These are phyloP conservation scores for Melanaphis sacchari DNA, from an alignment of 1,140 invertebrate genomes.

Conservation along the genomic window DNA sequence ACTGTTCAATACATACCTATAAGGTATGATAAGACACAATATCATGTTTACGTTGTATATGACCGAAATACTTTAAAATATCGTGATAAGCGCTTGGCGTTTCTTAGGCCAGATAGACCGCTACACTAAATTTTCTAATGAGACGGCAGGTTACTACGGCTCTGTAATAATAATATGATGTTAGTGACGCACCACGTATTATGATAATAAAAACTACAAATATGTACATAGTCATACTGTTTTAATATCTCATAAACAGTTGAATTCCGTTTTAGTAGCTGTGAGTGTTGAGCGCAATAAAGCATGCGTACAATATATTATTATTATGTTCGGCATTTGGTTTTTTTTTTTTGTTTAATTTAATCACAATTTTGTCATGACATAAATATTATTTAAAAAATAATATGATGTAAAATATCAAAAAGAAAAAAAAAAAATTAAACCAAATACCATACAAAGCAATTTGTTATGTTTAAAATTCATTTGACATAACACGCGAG, in stretches of 20 bases:
- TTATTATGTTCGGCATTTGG: neutral
- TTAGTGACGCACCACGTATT: neutral
- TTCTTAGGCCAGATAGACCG: neutral
- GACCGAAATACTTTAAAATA: neutral
- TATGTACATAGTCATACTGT: neutral
- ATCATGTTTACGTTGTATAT: neutral
- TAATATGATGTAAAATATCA: slow-evolving; percentile 16
- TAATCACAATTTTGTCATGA: neutral
- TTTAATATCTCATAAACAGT: neutral
- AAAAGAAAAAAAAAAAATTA: slow-evolving; percentile 10
- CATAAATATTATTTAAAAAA: neutral
- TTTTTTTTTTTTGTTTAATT: slow-evolving; percentile 24
- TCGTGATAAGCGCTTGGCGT: neutral
- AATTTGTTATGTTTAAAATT: slow-evolving; percentile 41
- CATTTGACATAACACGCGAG: slow-evolving; percentile 35
- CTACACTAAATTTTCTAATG: neutral
- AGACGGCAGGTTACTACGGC: too few species aligned
- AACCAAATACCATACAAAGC: slow-evolving; percentile 31
- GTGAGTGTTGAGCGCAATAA: neutral
- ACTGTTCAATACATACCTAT: neutral
- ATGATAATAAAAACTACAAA: neutral
- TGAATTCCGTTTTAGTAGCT: neutral
- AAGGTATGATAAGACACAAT: neutral
- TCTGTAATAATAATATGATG: neutral
- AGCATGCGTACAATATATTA: neutral